These are phyloP conservation scores for Chaetorhynchus papuensis DNA, from an alignment of 2,113 vertebrate genomes.

Conservation along the genomic window DNA sequence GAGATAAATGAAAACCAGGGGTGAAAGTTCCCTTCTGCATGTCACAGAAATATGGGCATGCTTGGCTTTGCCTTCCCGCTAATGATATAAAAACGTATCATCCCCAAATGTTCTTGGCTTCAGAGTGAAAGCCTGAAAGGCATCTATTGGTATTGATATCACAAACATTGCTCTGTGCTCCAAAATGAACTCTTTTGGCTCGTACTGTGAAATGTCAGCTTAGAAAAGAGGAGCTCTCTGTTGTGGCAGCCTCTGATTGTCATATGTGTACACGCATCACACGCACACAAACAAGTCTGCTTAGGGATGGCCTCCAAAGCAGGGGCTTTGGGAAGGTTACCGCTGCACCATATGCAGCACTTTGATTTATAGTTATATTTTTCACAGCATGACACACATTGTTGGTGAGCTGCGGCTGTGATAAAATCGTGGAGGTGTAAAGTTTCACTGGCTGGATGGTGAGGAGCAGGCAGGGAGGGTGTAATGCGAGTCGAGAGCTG, in stretches of 20 bases:
- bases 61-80: background rate
- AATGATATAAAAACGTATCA: background rate
- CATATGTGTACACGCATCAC: background rate
- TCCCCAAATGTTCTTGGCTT: background rate
- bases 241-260: conserved; percentile 3
- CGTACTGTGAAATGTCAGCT: background rate
- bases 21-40: background rate
- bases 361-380: conserved; percentile 66
- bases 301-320: background rate
- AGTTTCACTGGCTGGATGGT: conserved; percentile 65
- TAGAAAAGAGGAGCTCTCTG: background rate
- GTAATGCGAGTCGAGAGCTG: conserved; percentile 56
- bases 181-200: background rate
- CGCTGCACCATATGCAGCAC: conserved; percentile 1
- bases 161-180: background rate
- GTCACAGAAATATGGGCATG: background rate
- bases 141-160: background rate
- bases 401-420: conserved; percentile 51
- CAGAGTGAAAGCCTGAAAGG: background rate
- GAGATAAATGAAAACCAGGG: background rate
- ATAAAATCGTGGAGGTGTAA: conserved; percentile 70
- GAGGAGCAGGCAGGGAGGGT: conserved; percentile 40
- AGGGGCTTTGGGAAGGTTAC: background rate
- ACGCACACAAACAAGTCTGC: conserved; percentile 2
- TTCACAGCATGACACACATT: conserved; percentile 55